A percentile compares a stretch with the other conserved stretches of the same genome.
phyloP scores from a whole-genome alignment of 2,888 invertebrate genomes.

The Stratiomys singularior region DNA sequence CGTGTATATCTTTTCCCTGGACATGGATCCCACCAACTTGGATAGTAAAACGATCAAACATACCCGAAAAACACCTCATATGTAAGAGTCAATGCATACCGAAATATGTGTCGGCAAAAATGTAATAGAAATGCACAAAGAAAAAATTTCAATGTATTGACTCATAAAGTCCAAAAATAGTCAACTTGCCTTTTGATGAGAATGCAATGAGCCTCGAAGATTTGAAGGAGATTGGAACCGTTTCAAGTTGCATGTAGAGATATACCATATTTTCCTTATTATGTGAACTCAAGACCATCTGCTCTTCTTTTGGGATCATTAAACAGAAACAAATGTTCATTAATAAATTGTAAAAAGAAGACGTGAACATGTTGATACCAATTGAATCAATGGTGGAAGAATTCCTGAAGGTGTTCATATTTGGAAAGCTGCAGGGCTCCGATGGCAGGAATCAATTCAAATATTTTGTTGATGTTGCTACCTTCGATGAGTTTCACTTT shows the following conservation, averaged over 20 bases:
- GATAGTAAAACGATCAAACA: too few relatives aligned
- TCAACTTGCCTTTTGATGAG: not conserved
- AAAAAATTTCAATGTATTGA: conserved; percentile 1
- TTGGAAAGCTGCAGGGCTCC: not conserved
- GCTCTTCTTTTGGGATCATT: conserved; percentile 33
- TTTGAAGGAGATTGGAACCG: conserved; percentile 17
- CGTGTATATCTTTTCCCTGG: too few relatives aligned
- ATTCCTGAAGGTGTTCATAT: not conserved
- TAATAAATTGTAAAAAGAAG: not conserved
- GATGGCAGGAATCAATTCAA: not conserved
- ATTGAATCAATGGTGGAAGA: not conserved
- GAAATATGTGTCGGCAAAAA: too few relatives aligned
- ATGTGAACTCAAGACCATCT: conserved; percentile 9
- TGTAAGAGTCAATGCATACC: too few relatives aligned
- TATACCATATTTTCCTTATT: not conserved
- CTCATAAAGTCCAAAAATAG: conserved; percentile 41
- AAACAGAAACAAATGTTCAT: conserved; percentile 37
- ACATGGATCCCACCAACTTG: too few relatives aligned
- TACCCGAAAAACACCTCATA: too few relatives aligned
- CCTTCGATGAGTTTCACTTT: not conserved
- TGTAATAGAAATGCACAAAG: not conserved
- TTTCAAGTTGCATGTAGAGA: not conserved
- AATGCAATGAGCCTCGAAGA: conserved; percentile 31
- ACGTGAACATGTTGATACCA: not conserved
- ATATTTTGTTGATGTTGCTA: not conserved